Evolutionary conservation across 2,797 vertebrate species (phyloP).

Genomic region (Tapirus indicus): DNA sequence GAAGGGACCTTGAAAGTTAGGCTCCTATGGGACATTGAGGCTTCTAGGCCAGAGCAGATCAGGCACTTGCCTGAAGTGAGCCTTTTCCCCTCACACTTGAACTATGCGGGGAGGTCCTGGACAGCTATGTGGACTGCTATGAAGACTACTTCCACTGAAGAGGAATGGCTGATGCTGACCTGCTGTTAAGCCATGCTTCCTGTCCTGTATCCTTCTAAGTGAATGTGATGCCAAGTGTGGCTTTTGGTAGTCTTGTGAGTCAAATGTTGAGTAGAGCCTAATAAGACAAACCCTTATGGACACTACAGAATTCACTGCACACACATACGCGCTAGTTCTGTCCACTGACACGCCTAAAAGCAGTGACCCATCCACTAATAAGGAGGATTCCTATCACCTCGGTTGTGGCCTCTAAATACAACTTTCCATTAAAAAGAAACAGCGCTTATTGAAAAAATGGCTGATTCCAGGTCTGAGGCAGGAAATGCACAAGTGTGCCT

Average conservation of each 20-base stretch:
- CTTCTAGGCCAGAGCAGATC: neutral
- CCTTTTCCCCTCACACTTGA: neutral
- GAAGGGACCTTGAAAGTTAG: neutral
- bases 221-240: neutral
- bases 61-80: neutral
- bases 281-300: neutral
- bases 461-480: neutral
- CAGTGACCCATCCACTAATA: neutral
- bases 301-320: neutral
- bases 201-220: neutral
- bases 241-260: neutral
- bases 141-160: neutral
- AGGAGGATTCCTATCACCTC: neutral
- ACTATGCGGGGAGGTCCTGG: neutral
- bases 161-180: neutral
- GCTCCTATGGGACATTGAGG: neutral
- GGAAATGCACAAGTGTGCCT: neutral
- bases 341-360: neutral
- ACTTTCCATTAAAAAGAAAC: conserved; percentile 20
- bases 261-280: neutral
- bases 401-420: neutral
- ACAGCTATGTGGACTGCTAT: neutral
- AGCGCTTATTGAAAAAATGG: neutral
- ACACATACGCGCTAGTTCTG: neutral
- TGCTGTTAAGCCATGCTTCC: neutral